Evolutionary conservation across 2,888 invertebrate genomes (phyloP).

Genomic region (Tetheella fluctuosa): DNA sequence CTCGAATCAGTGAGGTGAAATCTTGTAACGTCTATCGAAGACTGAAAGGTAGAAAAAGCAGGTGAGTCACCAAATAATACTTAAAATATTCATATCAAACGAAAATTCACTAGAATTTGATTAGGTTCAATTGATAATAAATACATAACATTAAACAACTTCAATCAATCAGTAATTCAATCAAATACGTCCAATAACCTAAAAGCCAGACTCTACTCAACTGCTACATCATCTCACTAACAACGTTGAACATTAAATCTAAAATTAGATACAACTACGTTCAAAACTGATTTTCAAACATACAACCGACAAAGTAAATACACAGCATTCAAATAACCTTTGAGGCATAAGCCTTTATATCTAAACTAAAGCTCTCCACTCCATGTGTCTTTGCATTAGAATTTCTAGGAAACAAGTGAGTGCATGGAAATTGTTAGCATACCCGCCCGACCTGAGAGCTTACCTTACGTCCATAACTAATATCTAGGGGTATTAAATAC

Average conservation of each 20-base stretch:
- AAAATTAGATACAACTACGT: neutral
- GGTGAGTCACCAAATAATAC: too few species aligned
- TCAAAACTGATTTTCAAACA: neutral
- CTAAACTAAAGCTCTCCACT: neutral
- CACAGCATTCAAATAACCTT: constrained; percentile 1
- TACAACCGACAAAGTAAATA: neutral
- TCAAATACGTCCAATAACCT: neutral
- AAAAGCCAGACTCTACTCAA: neutral
- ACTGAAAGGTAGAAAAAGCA: too few species aligned
- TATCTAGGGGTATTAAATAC: constrained; percentile 26
- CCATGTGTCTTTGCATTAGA: constrained; percentile 4
- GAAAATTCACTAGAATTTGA: too few species aligned
- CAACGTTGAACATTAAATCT: neutral
- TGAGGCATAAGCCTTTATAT: neutral
- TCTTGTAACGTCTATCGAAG: too few species aligned
- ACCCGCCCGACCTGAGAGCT: neutral
- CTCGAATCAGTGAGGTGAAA: too few species aligned
- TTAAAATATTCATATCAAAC: too few species aligned
- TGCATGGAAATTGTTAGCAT: constrained; percentile 6
- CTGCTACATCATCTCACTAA: neutral
- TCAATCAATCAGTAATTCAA: neutral
- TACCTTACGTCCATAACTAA: constrained; percentile 1
- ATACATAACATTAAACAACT: too few species aligned
- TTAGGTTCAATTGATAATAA: too few species aligned
- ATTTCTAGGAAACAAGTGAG: constrained; percentile 2